Percentiles rank a stretch among this genome's conserved stretches.
These are phyloP conservation scores for Chloropsis hardwickii DNA, from an alignment of 2,113 vertebrate species.

Conservation along the genomic window DNA sequence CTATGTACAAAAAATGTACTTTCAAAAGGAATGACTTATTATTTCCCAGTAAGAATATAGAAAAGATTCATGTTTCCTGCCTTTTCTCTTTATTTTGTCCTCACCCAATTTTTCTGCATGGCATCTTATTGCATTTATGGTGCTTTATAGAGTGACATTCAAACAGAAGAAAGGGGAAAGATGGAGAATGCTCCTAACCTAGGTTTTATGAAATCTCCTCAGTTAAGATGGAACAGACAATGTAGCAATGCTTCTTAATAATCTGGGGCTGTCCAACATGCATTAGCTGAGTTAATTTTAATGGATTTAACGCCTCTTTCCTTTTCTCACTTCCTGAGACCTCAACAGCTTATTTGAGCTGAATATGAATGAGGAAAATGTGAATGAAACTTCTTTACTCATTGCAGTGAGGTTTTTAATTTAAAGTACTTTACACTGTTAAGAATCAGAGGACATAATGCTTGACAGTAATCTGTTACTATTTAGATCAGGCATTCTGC, in stretches of 20 bases:
- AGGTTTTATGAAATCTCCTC: not conserved
- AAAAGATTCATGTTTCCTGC: not conserved
- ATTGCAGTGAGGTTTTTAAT: not conserved
- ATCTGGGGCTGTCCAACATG: not conserved
- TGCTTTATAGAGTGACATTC: not conserved
- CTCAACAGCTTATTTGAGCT: not conserved
- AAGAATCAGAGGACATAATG: not conserved
- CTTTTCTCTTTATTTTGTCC: not conserved
- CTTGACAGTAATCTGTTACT: not conserved
- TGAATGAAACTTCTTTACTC: not conserved
- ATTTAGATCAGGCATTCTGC: not conserved
- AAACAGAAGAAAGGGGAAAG: not conserved
- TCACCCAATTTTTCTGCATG: not conserved
- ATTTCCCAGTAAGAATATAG: not conserved
- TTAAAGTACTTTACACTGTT: not conserved
- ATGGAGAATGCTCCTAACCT: not conserved
- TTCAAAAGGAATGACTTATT: not conserved
- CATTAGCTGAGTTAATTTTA: constrained; percentile 4
- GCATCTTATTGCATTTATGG: not conserved
- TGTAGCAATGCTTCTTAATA: not conserved
- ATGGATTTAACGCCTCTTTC: not conserved
- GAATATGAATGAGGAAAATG: not conserved
- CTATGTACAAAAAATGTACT: not conserved
- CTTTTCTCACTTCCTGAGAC: not conserved
- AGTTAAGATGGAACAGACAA: not conserved